Evolutionary conservation across 92 coral and sea anemone genomes (phyloP).

Genomic region (Epizoanthus rinbou): DNA sequence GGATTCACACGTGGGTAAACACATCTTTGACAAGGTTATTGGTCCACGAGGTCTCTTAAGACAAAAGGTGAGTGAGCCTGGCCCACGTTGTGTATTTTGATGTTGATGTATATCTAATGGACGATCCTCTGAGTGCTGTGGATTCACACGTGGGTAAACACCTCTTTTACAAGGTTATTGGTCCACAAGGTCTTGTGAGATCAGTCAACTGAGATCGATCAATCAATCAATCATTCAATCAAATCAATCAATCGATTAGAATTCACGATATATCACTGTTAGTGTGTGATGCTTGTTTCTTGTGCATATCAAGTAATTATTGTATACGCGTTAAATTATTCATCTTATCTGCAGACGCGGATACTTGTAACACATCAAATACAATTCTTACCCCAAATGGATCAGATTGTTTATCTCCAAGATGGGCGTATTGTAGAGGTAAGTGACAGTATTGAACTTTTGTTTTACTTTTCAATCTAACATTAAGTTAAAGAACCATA

Average conservation of each 20-base stretch:
- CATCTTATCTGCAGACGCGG: constrained; percentile 70
- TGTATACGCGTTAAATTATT: background rate
- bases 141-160: constrained; percentile 95
- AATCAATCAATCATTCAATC: too few relatives aligned
- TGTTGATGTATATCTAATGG: constrained; percentile 81
- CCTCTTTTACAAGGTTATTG: constrained; percentile 86
- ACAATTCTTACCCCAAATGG: constrained; percentile 78
- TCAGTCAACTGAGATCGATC: too few relatives aligned
- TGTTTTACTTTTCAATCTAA: too few relatives aligned
- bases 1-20: constrained; percentile 33
- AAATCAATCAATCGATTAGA: too few relatives aligned
- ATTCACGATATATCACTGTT: too few relatives aligned
- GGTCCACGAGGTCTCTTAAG: constrained; percentile 36
- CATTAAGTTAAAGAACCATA: too few relatives aligned
- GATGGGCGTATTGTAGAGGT: constrained; percentile 89
- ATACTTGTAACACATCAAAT: constrained; percentile 88
- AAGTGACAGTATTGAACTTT: background rate
- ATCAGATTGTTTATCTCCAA: constrained; percentile 84
- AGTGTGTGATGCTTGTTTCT: background rate
- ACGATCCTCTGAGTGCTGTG: constrained; percentile 95
- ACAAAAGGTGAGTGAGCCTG: constrained; percentile 35
- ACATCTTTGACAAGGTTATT: constrained; percentile 32
- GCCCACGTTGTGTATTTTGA: constrained; percentile 91
- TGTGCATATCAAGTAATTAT: background rate
- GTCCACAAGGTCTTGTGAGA: constrained; percentile 73